phyloP scores from a whole-genome alignment of 2,797 vertebrate species.

The Ctenopoma kingsleyae region DNA sequence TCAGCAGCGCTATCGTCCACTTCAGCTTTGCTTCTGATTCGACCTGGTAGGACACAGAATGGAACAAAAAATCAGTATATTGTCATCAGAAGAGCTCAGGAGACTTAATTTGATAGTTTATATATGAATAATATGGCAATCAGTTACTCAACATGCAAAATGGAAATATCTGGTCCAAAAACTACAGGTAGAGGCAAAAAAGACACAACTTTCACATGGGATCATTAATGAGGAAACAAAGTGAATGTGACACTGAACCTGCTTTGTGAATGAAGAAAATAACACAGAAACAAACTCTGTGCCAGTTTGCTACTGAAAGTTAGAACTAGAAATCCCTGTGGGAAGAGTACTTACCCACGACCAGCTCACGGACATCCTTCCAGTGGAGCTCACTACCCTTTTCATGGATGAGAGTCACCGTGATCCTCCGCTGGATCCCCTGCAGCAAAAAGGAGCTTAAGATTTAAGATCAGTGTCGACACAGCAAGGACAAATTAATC shows the following conservation, averaged over 20 bases:
- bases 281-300: neutral
- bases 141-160: conserved; percentile 15
- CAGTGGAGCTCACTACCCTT: conserved; percentile 97
- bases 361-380: conserved; percentile 97
- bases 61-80: neutral
- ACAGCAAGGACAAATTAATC: conserved; percentile 8
- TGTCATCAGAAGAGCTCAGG: neutral
- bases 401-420: conserved; percentile 96
- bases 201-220: conserved; percentile 5
- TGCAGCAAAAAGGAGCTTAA: conserved; percentile 66
- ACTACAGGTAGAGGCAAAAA: conserved; percentile 24
- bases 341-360: conserved; percentile 90
- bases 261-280: conserved; percentile 7
- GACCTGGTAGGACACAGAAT: conserved; percentile 82
- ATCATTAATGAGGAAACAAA: neutral
- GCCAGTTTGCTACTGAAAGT: neutral
- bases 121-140: no score
- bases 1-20: conserved; percentile 93
- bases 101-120: neutral
- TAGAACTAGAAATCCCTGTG: neutral
- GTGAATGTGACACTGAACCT: neutral
- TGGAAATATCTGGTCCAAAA: conserved; percentile 45
- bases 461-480: conserved; percentile 5
- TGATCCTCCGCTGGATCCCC: conserved; percentile 98
- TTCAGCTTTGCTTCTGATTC: conserved; percentile 94